Conservation (phyloP, 2,113 vertebrate species). For the Clupea harengus region DNA sequence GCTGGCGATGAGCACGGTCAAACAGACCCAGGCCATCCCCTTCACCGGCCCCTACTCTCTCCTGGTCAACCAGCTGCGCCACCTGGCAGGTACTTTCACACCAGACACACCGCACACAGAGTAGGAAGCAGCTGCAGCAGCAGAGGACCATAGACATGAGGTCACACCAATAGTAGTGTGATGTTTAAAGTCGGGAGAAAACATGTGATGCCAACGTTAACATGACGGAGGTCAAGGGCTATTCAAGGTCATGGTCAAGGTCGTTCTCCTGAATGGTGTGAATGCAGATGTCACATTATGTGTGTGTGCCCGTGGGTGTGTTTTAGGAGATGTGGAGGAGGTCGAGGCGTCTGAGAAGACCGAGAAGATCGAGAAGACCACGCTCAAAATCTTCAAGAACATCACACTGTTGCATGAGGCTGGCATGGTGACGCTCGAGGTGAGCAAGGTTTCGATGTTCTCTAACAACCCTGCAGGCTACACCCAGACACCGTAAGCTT, state of each 20-base stretch:
- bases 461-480: background rate
- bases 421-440: constrained; percentile 91
- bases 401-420: constrained; percentile 89
- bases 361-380: constrained; percentile 75
- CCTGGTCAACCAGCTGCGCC: constrained; percentile 84
- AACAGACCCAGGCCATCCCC: constrained; percentile 91
- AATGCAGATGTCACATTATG: background rate
- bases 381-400: constrained; percentile 87
- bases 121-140: background rate
- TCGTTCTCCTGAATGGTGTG: background rate
- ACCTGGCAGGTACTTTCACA: constrained; percentile 77
- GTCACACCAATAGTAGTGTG: background rate
- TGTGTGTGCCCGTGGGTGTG: constrained; percentile 4
- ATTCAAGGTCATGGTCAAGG: background rate
- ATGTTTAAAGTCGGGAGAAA: too few species aligned
- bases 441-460: constrained; percentile 56
- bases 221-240: too few species aligned
- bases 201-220: background rate
- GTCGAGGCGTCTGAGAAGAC: constrained; percentile 76
- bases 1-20: constrained; percentile 90
- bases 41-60: constrained; percentile 87
- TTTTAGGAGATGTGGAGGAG: constrained; percentile 92
- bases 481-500: background rate
- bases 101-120: background rate
- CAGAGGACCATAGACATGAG: too few species aligned